These are phyloP conservation scores for Rattus norvegicus DNA, from an alignment of 2,113 vertebrate genomes.

Conservation along the genomic window DNA sequence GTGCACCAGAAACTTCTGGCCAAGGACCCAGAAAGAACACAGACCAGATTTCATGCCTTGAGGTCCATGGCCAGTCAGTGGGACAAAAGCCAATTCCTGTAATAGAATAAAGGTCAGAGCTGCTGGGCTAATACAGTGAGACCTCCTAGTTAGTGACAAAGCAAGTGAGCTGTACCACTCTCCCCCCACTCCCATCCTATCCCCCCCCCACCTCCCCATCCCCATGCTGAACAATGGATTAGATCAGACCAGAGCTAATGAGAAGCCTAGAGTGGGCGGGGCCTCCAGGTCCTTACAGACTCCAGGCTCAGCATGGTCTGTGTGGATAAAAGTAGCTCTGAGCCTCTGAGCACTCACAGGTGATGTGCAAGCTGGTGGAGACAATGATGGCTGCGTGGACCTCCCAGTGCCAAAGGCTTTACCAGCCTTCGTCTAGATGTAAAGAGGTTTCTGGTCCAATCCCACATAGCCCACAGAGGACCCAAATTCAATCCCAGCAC, in stretches of 20 bases:
- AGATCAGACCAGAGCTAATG: neutral
- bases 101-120: neutral
- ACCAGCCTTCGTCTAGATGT: neutral
- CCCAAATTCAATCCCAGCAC: too few species aligned
- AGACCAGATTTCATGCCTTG: neutral
- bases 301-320: neutral
- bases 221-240: neutral
- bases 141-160: neutral
- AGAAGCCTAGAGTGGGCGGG: neutral
- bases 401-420: neutral
- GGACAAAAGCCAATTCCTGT: neutral
- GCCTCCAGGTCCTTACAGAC: neutral
- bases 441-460: neutral
- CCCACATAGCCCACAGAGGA: too few species aligned
- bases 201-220: accelerated
- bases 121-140: neutral
- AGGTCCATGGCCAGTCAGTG: neutral
- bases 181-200: too few species aligned
- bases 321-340: neutral
- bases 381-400: neutral
- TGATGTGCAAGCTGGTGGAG: accelerated
- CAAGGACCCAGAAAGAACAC: neutral
- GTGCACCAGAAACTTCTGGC: neutral
- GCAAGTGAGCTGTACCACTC: neutral
- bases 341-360: neutral